phyloP scores from a whole-genome alignment of 2,113 vertebrate species.

The Eclectus roratus region DNA sequence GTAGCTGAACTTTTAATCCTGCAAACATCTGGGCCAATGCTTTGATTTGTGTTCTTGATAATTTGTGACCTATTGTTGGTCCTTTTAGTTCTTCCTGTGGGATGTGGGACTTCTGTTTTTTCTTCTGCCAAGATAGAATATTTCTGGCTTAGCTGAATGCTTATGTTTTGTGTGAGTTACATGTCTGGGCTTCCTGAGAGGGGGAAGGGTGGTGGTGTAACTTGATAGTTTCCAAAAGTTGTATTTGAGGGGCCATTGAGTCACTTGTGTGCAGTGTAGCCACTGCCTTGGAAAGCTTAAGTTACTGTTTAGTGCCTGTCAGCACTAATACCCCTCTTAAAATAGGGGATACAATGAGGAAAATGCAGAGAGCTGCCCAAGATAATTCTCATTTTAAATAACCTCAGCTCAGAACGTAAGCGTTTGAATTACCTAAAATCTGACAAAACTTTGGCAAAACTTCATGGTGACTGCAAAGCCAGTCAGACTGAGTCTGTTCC shows the following conservation, averaged over 20 bases:
- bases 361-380: not conserved
- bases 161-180: not conserved
- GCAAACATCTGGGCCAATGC: not conserved
- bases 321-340: not conserved
- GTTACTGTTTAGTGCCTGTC: not conserved
- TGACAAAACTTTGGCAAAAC: not conserved
- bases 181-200: not conserved
- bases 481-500: not conserved
- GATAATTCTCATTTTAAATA: not conserved
- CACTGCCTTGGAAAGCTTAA: not conserved
- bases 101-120: not conserved
- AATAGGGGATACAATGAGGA: not conserved
- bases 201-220: not conserved
- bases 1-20: not conserved
- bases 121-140: not conserved
- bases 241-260: not conserved
- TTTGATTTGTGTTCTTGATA: not conserved
- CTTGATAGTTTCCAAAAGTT: not conserved
- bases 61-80: not conserved
- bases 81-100: not conserved
- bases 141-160: not conserved
- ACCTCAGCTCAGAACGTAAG: not conserved
- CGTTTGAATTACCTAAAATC: not conserved
- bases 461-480: not conserved
- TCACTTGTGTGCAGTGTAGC: not conserved